These are phyloP conservation scores for Drosophila orosa DNA, from an alignment of 1,140 invertebrate species.

Conservation along the genomic window DNA sequence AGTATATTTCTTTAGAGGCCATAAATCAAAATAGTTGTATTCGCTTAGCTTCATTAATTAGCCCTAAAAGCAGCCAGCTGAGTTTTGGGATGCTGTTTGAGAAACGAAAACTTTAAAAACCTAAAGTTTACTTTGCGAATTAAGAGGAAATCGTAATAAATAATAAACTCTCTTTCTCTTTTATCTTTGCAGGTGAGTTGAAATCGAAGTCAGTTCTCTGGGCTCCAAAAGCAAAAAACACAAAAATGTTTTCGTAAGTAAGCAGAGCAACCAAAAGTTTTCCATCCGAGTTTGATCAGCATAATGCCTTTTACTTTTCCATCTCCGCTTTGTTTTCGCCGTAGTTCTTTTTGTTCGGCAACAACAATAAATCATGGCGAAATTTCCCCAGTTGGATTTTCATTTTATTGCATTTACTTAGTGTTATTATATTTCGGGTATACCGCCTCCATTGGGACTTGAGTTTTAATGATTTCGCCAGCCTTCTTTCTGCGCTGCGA, in stretches of 20 bases:
- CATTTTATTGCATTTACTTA: slow-evolving; percentile 83
- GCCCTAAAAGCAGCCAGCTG: not conserved
- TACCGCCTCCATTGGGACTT: slow-evolving; percentile 30
- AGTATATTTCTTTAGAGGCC: not conserved
- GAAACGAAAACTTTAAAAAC: not conserved
- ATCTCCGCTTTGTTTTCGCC: slow-evolving; percentile 9
- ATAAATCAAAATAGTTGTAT: slow-evolving; percentile 17
- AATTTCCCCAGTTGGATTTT: slow-evolving; percentile 80
- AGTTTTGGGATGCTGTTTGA: too few species aligned
- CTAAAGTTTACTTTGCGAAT: slow-evolving; percentile 2
- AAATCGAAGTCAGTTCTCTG: slow-evolving; percentile 13
- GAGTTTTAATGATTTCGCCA: slow-evolving; percentile 63
- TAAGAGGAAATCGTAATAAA: slow-evolving; percentile 9
- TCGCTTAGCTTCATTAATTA: not conserved
- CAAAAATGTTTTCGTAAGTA: slow-evolving; percentile 56
- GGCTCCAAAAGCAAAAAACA: slow-evolving; percentile 24
- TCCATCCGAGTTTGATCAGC: slow-evolving; percentile 64
- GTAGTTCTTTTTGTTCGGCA: slow-evolving; percentile 26
- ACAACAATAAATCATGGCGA: slow-evolving; percentile 72
- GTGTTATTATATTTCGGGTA: slow-evolving; percentile 59
- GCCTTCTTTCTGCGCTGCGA: slow-evolving; percentile 23
- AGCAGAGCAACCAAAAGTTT: slow-evolving; percentile 57
- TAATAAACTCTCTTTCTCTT: slow-evolving; percentile 18
- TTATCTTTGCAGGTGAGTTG: slow-evolving; percentile 55
- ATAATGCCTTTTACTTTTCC: slow-evolving; percentile 66